Conservation (phyloP, 2,888 invertebrate genomes). For the Rhamphomyia laevipes region DNA sequence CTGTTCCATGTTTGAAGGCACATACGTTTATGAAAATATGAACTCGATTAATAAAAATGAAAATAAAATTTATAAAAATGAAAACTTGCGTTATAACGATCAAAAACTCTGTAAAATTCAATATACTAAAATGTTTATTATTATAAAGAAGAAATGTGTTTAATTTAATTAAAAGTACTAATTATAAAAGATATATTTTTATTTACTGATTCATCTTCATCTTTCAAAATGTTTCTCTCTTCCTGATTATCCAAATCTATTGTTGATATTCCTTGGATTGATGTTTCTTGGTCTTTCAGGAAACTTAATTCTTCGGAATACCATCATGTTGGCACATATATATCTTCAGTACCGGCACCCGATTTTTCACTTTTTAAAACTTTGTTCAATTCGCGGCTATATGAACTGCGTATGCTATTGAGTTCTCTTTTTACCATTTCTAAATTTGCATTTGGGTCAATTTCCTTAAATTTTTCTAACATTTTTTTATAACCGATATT, state of each 20-base stretch:
- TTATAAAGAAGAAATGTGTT: too few relatives aligned
- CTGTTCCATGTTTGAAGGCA: too few relatives aligned
- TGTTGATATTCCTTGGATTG: neutral
- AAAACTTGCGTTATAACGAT: too few relatives aligned
- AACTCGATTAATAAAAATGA: too few relatives aligned
- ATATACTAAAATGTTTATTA: too few relatives aligned
- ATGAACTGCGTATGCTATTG: neutral
- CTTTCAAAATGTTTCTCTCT: too few relatives aligned
- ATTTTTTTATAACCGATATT: neutral
- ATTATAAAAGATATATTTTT: too few relatives aligned
- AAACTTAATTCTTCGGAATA: constrained; percentile 3
- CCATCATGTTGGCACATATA: constrained; percentile 3
- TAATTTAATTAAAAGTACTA: too few relatives aligned
- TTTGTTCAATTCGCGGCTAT: constrained; percentile 6
- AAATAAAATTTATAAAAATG: too few relatives aligned
- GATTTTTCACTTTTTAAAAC: neutral
- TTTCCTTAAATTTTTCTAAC: neutral
- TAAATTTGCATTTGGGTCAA: neutral
- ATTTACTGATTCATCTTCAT: too few relatives aligned
- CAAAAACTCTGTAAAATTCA: too few relatives aligned
- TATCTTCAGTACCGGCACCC: neutral
- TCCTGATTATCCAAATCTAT: neutral
- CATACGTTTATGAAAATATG: too few relatives aligned
- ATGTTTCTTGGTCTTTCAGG: constrained; percentile 1
- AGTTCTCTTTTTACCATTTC: constrained; percentile 6